These are phyloP conservation scores for Nycticorax nycticorax DNA, from an alignment of 2,113 vertebrate species.

Conservation along the genomic window DNA sequence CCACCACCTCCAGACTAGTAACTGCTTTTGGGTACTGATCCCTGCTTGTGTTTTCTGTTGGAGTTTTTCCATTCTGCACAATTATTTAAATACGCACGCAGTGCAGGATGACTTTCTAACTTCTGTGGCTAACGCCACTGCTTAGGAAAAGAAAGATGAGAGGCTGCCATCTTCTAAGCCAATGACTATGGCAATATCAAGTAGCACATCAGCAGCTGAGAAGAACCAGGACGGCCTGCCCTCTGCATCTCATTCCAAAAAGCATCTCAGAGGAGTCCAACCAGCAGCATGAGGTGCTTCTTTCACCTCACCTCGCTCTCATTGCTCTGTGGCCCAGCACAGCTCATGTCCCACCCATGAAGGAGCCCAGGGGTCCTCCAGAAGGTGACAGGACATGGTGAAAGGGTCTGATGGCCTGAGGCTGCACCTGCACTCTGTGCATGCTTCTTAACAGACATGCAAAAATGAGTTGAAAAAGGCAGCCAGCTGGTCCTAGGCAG, in stretches of 20 bases:
- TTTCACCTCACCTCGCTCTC: not conserved
- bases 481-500: not conserved
- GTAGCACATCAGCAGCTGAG: not conserved
- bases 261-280: not conserved
- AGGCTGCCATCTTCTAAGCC: not conserved
- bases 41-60: not conserved
- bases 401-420: not conserved
- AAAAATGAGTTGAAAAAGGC: not conserved
- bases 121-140: not conserved
- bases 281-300: not conserved
- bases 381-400: not conserved
- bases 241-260: not conserved
- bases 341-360: not conserved
- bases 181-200: not conserved
- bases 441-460: not conserved
- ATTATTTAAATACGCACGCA: not conserved
- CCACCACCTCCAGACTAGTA: not conserved
- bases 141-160: not conserved
- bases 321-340: not conserved
- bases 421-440: not conserved
- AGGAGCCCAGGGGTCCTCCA: not conserved
- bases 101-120: not conserved
- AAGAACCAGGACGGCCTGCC: not conserved
- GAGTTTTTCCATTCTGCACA: not conserved
- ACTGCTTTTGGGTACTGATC: not conserved